Base-by-base conservation (phyloP, 2,113 vertebrate genomes). In the Miniopterus natalensis region DNA sequence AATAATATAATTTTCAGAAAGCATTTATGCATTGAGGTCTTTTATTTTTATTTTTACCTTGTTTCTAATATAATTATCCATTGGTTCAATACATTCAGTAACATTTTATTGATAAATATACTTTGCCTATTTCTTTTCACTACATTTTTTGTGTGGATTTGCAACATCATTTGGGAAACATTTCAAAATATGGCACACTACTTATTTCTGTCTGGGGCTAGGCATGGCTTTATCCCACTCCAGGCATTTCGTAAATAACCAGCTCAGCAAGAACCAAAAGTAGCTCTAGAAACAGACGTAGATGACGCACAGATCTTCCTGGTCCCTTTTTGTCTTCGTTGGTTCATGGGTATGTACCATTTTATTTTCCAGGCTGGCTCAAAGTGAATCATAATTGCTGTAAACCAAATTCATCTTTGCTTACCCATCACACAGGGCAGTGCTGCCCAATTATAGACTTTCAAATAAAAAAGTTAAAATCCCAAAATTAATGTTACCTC, bases 111-210 rank as follows among this genome's bases (percentile, higher is more conserved):
- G 75, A 84, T 68, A 17, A 77, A 78, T 70, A 49, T 59, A 70
- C 45, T 68, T 55, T 80, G 36, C n/a, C 84, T 90, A 47, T 49
- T 94, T 8, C 15, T 66, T 40, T 74, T 92, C 27, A 74, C 65
- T 53, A 10, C 12, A 45, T 86, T 92, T 65, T 47, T 36, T 36
- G 36, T 86, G 70, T 93, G 89, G 23, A 36, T 90, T 93, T 92
- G 63, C 8, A 66, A 57, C 84, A 83, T 87, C 74, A 83, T 65
- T 80, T 95, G 86, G 91, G 73, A 86, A 95, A 74, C 31, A 66
- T 83, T 83, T 79, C 23, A 66, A 93, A 92, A 86, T 36, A 29
- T 8, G 21, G n/a, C 55, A 4, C 1, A 4, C 18, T 61, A 17
- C 53, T 94, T 80, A 93, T 36, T 25, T 57, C 71, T 74, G 27